Evolutionary conservation across 2,888 invertebrate species (phyloP), one percentile per base, ranked within the genome.

Genomic region (Hyposoter dolosus): DNA sequence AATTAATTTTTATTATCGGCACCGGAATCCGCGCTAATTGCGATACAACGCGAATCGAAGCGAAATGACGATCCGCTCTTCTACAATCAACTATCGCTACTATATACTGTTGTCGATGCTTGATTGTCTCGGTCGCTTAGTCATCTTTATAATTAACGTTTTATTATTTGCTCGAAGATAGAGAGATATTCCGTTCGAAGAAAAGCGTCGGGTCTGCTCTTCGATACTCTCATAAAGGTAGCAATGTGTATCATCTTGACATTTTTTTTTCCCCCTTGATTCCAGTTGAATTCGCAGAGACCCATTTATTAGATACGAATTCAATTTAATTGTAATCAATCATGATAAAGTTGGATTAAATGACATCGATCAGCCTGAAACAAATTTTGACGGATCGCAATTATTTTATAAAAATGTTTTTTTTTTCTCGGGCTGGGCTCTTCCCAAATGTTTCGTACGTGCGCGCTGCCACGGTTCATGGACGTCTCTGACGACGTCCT

Each of bases 1-100:
- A 87, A 90, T 90, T 90, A 90, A 90, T 90, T 91, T 91, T 90
- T 90, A 90, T 91, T 88, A 90, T 90, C 88, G 85, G 77, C 85
- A 81, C 88, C 83, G 87, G 90, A 90, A 90, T 90, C 87, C 88
- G 88, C 89, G 87, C 87, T 90, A 91, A 90, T 91, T 90, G 89
- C 89, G 82, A 88, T 87, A 89, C 90, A 90, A 90, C 90, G 88
- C 85, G 86, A 87, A 86, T 87, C 87, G 87, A 78, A 76, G 72
- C 68, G 66, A 80, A 71, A 76, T 75, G 72, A 68, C 82, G 69
- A 82, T 72, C 77, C 74, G 32, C 81, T 83, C 77, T 50, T 65
- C 45, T 82, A 65, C 17, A 40, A 78, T 66, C 65, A 63, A 74
- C 77, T 60, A 78, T 78, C 76, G 76, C 72, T 63, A 47, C 77